phyloP scores from a whole-genome alignment of 64 coral and sea anemone species.

The Pocillopora damicornis region DNA sequence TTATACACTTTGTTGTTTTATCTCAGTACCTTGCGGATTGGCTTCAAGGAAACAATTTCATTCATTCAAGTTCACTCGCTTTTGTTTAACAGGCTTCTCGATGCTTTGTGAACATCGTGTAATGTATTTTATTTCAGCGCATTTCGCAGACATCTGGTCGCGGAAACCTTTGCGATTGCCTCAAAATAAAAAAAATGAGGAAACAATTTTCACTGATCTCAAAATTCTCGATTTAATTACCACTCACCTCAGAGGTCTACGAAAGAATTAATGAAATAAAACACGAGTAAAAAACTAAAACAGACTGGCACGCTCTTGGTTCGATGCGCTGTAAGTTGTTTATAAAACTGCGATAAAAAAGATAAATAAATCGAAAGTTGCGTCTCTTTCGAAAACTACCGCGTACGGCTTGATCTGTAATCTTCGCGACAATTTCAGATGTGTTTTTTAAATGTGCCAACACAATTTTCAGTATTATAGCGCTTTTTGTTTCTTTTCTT shows the following conservation, averaged over 20 bases:
- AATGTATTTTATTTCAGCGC: background rate
- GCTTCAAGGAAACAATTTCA: background rate
- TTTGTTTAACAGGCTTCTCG: background rate
- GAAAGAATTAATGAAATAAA: background rate
- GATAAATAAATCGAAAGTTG: background rate
- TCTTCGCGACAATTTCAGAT: background rate
- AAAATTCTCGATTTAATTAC: conserved; percentile 16
- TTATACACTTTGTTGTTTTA: background rate
- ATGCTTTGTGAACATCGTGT: background rate
- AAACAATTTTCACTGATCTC: background rate
- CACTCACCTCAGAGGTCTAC: background rate
- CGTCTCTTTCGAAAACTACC: background rate
- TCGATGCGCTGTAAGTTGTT: conserved; percentile 3
- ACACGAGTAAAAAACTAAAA: background rate
- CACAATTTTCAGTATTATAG: background rate
- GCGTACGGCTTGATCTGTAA: background rate
- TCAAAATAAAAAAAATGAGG: background rate
- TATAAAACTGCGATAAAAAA: background rate
- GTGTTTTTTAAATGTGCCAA: background rate
- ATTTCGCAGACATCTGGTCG: background rate
- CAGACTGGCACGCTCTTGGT: background rate
- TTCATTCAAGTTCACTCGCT: background rate
- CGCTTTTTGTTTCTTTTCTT: too few relatives aligned
- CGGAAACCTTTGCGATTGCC: background rate
- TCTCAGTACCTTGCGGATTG: conserved; percentile 3